These are phyloP conservation scores for Strix uralensis DNA, from an alignment of 2,113 vertebrate species.

Conservation along the genomic window DNA sequence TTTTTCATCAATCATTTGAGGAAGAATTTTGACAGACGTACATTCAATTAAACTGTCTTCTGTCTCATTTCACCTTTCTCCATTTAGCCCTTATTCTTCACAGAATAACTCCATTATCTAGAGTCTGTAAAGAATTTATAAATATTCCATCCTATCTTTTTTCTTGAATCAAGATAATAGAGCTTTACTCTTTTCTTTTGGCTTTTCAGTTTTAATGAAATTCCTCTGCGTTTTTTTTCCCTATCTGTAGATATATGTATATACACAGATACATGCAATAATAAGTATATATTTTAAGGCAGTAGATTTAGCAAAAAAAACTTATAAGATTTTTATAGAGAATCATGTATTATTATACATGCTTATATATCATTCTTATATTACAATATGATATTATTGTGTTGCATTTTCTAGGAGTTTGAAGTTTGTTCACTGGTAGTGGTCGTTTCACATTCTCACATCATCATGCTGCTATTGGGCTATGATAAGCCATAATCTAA, in stretches of 20 bases:
- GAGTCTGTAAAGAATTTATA: not conserved
- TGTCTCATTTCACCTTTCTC: not conserved
- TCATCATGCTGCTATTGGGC: not conserved
- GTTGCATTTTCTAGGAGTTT: not conserved
- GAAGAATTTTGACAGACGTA: not conserved
- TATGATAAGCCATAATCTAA: not conserved
- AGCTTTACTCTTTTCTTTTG: not conserved
- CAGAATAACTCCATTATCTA: not conserved
- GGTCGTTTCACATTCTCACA: not conserved
- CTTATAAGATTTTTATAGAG: not conserved
- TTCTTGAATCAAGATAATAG: not conserved
- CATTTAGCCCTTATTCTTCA: not conserved
- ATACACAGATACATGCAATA: not conserved
- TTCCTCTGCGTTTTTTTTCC: not conserved
- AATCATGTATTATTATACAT: not conserved
- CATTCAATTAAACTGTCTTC: conserved; percentile 15
- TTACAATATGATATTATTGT: not conserved
- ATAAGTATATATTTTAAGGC: not conserved
- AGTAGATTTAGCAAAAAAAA: not conserved
- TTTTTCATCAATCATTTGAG: conserved; percentile 4
- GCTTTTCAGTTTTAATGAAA: not conserved
- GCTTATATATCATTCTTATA: not conserved
- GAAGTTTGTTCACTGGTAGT: not conserved
- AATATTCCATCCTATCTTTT: not conserved
- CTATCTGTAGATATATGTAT: not conserved